Conservation (phyloP, 2,113 vertebrate genomes). For the Myrmecophaga tridactyla region DNA sequence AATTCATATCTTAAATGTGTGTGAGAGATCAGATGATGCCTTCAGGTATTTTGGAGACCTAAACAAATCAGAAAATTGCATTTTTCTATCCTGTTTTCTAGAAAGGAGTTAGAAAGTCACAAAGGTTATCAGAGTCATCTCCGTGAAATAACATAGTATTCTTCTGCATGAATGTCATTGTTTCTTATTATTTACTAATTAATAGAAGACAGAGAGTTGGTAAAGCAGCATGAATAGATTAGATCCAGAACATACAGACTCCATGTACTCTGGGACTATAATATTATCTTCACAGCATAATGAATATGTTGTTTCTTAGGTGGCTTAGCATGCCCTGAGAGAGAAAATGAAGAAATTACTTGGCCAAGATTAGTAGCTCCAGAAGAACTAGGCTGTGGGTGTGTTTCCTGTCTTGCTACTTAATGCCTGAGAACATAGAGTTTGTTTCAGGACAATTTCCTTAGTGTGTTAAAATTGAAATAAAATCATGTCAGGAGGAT, state of each 20-base stretch:
- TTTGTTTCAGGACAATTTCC: background rate
- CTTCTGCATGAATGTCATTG: background rate
- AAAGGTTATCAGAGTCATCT: background rate
- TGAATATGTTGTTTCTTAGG: background rate
- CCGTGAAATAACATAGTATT: background rate
- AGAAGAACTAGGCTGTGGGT: background rate
- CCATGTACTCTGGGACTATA: background rate
- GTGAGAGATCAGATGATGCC: background rate
- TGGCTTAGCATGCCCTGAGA: no score
- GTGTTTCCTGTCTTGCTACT: background rate
- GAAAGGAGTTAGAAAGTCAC: background rate
- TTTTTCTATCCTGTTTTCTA: slow-evolving; percentile 12
- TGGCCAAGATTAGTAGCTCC: background rate
- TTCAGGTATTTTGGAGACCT: background rate
- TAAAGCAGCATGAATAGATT: background rate
- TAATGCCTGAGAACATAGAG: background rate
- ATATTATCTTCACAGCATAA: background rate
- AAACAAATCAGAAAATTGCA: background rate
- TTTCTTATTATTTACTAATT: background rate
- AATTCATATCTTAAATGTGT: background rate
- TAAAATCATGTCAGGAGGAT: background rate
- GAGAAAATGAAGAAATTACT: background rate
- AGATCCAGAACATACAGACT: no score
- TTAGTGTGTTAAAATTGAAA: slow-evolving; percentile 23
- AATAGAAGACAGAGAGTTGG: background rate